Base-by-base conservation (phyloP, 2,888 invertebrate species). In the Acleris emargana region DNA sequence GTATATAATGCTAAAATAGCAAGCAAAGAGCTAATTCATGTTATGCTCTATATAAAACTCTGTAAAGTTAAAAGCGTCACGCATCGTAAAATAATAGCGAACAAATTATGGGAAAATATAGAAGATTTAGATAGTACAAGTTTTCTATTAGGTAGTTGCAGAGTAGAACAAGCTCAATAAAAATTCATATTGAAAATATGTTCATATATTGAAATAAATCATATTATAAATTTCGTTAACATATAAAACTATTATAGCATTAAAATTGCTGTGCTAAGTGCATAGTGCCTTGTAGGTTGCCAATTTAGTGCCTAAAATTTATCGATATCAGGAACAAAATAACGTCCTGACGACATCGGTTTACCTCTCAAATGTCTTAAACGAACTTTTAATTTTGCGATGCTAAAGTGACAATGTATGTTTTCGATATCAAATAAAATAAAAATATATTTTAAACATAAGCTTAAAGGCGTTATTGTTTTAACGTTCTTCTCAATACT, bases 221-320 rank as follows among this genome's bases (percentile, higher is more conserved):
- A 62, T 72, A 74, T 72, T 76, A 76, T 78, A 76, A 70, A 78
- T 77, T 81, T 78, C 82, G 80, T 86, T 85, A 75, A 77, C 77
- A 76, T 76, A 74, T 77, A 71, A 77, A 82, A 80, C 79, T 82
- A 83, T 81, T 82, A 84, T 73, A 77, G 68, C 83, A 85, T 83
- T 84, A 80, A 82, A 84, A 87, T 87, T 89, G 89, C 92, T 91
- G 92, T 92, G 92, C 92, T 91, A 89, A 88, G 83, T 88, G 92
- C 92, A 92, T 92, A 93, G 93, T 93, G 93, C 93, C 93, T 93
- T 93, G 93, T 93, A 92, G 93, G 93, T 93, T 91, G 92, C 93
- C 93, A 93, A 93, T 91, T 88, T 93, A 93, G 93, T 93, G 93
- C 93, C 93, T 93, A 92, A 90, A 64, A 66, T 60, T 18, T 61